Evolutionary conservation across 2,113 vertebrate genomes (phyloP), one percentile per base, ranked within the genome.

Genomic region (Athene cunicularia): DNA sequence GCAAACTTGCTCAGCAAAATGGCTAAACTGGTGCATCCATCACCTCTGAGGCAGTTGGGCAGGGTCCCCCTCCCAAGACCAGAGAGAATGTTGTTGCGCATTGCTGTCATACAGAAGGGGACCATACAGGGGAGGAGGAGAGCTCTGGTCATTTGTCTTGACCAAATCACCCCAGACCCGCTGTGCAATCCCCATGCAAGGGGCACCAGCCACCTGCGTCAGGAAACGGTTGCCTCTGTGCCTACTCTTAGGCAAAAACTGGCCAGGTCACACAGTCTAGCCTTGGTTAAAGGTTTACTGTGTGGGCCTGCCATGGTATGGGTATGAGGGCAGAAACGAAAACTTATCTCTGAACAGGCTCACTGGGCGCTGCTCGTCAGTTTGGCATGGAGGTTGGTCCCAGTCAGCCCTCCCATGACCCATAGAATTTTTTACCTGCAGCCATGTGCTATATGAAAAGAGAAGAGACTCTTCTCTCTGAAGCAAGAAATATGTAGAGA

Each of bases 321-420:
- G 12, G 4, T 49, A 37, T 12, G 33, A 27, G 35, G 52, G 13
- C 47, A 81, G 45, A 67, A 87, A 37, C 1, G 8, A 55, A 85
- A 96, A 21, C 43, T 35, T 27, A 12, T 28, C n/a, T 73, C 49
- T 71, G 52, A 79, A 45, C 1, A 6, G 47, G 64, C 20, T 64
- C 3, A 0, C 17, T 0, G 1, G 27, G 58, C 0, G 0, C 71
- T 77, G 75, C 67, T 80, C 0, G 0, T 53, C 4, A 0, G 35
- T 39, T 83, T 2, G 3, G 41, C 4, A 0, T 2, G 26, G n/a
- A 47, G 45, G 10, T 37, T 47, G 68, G 12, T 47, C 35, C 64
- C 72, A 59, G 47, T 11, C 2, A 1, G 28, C 81, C 45, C 32
- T 41, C 15, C 39, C 0, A 1, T 1, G 8, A 39, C 39, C 72